These are phyloP conservation scores for Stercorarius parasiticus DNA, from an alignment of 2,113 vertebrate genomes.

Conservation along the genomic window DNA sequence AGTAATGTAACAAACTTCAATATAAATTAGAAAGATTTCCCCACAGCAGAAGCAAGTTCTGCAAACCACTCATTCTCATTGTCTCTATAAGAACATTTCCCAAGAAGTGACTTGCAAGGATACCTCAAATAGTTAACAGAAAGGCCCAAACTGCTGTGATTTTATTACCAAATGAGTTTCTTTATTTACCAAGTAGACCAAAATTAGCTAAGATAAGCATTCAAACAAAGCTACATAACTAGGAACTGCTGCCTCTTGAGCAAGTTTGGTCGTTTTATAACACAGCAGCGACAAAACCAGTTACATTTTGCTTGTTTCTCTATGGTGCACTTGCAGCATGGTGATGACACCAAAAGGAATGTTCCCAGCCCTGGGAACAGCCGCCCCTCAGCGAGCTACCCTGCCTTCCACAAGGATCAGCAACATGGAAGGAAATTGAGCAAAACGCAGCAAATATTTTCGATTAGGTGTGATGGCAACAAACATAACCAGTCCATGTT, in stretches of 20 bases:
- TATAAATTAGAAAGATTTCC: background rate
- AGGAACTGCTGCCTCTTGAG: background rate
- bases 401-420: constrained; percentile 19
- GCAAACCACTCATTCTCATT: background rate
- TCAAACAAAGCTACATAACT: background rate
- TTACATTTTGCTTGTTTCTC: constrained; percentile 8
- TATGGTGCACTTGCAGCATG: constrained; percentile 23
- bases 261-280: background rate
- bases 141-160: background rate
- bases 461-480: background rate
- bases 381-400: background rate
- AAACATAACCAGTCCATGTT: background rate
- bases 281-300: background rate
- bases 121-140: background rate
- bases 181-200: background rate
- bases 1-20: background rate
- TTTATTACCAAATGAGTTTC: background rate
- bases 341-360: constrained; percentile 9
- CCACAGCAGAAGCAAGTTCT: background rate
- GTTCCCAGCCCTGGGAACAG: constrained; percentile 48
- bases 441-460: background rate
- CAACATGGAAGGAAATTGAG: background rate
- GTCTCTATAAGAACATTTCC: background rate
- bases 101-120: background rate
- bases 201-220: background rate